Base-by-base conservation (phyloP, 2,113 vertebrate genomes). In the Equus przewalskii region DNA sequence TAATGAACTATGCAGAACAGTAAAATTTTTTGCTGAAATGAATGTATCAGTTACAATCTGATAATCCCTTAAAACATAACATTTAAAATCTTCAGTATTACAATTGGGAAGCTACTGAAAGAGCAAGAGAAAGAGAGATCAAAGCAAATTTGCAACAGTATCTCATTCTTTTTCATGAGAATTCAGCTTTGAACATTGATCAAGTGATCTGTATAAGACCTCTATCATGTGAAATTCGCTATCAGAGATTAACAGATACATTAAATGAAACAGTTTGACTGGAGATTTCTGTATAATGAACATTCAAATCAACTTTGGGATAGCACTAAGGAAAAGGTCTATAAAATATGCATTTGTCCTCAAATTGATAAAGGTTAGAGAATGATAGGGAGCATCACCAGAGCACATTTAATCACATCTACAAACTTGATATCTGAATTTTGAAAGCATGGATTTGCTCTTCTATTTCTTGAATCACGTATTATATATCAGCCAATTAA, bases 181-280 rank as follows among this genome's bases (percentile, higher is more conserved):
- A 11, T 64, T 89, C 73, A 78, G 13, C 79, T 94, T 92, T 82
- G 60, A 89, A 87, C 30, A 89, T 30, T 49, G 79, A 75, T 85
- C 65, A 91, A 79, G 36, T 78, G 44, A 81, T 62, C 7, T 56
- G 21, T 76, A 11, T 46, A 80, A 92, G 58, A 64, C 19, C 21
- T 36, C 24, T 70, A 56, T 91, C 10, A 56, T 76, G 33, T 72
- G 21, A 85, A 64, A 89, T 91, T 93, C 75, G 14, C 41, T 80
- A 46, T 60, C 82, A 91, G 21, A 89, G 22, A 80, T 91, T 75
- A 94, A 54, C 46, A 97, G 8, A 91, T 75, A 60, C 18, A 94
- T 81, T 92, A 86, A 96, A 89, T 78, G 11, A 6, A 78, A 76
- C 33, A 82, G 54, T 67, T 72, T 73, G 7, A 44, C 11, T 76